Evolutionary conservation across 2,797 vertebrate genomes (phyloP), one percentile per base, ranked within the genome.

Genomic region (Tiaroga cobitis): DNA sequence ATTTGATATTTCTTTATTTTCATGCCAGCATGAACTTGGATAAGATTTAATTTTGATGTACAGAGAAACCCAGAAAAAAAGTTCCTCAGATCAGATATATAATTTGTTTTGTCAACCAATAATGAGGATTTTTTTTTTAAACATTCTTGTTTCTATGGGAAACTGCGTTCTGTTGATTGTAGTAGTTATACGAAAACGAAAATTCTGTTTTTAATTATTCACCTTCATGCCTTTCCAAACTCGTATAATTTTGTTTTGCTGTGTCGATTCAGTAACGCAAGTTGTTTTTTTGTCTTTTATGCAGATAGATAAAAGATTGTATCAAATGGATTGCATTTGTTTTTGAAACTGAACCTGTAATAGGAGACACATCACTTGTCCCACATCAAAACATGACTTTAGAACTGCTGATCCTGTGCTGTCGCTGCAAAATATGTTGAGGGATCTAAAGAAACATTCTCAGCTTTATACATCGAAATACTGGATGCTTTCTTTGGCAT

Each of bases 401-500:
- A 68, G 46, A 76, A 76, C 24, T 76, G 82, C 82, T 83, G 82
- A 83, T 68, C 43, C 32, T 76, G 32, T 67, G 73, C 82, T 83
- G 59, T 67, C 61, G 5, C 73, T 76, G 61, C 73, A 67, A 13
- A 76, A 83, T 39, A 67, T 68, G 72, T 75, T 65, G 61, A 51
- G 56, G 43, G 81, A 75, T 75, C 56, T 83, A 75, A 83, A 75
- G 70, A 63, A 76, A 83, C 73, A 39, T 54, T 39, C 18, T 9
- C 24, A n/a, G 29, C 29, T 67, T 76, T 76, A 67, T 83, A 46
- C 26, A 43, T 65, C 19, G 46, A 32, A 73, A 61, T 74, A 49
- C 51, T 13, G 69, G 26, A 34, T 34, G 69, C 24, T 56, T 18
- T 69, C 34, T 59, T 82, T 49, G 41, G 29, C 29, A 26, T 13